Conservation (phyloP, 1,140 invertebrate species). For the Steinernema feltiae region DNA sequence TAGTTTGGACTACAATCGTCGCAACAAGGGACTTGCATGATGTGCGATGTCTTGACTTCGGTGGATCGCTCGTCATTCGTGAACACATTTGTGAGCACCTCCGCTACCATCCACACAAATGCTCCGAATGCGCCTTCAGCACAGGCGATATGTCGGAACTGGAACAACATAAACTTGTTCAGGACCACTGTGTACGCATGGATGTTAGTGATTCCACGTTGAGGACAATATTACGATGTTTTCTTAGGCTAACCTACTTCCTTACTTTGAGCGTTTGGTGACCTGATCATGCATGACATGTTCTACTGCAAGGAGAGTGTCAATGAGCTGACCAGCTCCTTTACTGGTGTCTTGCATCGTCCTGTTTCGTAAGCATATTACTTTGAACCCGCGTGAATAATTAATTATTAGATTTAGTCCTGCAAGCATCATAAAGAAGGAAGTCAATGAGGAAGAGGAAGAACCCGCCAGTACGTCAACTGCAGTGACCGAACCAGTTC, state of each 20-base stretch:
- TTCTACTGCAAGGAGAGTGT: too few species aligned
- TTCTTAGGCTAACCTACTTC: neutral
- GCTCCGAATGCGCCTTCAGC: neutral
- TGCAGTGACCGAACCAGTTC: too few species aligned
- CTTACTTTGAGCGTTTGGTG: neutral
- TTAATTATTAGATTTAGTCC: too few species aligned
- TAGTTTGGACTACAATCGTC: too few species aligned
- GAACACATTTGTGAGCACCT: neutral
- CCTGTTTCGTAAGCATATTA: too few species aligned
- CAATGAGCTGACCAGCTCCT: too few species aligned
- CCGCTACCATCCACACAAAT: neutral
- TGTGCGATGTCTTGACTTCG: neutral
- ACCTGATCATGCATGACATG: neutral
- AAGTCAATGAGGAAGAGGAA: too few species aligned
- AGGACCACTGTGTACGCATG: too few species aligned
- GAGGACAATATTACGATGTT: neutral
- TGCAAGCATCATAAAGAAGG: too few species aligned
- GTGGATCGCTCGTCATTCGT: neutral
- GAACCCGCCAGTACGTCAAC: too few species aligned
- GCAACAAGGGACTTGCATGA: neutral
- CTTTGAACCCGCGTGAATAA: too few species aligned
- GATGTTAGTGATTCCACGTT: neutral
- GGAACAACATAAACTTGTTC: neutral
- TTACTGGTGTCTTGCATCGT: too few species aligned
- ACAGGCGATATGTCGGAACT: neutral